Conservation (phyloP, 2,797 vertebrate species). For the Macropus fuliginosus region DNA sequence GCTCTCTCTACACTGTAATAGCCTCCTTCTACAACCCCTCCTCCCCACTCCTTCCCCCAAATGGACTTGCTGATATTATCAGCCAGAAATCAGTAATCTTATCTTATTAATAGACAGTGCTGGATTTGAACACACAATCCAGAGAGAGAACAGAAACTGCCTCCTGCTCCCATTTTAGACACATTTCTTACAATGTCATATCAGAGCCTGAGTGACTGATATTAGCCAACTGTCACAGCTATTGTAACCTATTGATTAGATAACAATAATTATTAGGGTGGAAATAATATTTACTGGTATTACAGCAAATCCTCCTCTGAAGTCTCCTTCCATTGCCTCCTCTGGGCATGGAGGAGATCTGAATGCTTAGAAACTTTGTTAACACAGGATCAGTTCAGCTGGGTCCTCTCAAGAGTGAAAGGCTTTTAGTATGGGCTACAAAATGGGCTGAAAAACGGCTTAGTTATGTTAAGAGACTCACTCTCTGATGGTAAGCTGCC, state of each 20-base stretch:
- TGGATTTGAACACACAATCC: neutral
- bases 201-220: neutral
- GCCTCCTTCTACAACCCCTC: neutral
- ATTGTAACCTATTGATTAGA: neutral
- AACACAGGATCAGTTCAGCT: neutral
- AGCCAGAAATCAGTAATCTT: neutral
- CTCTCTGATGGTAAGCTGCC: neutral
- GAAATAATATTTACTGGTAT: neutral
- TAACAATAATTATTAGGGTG: neutral
- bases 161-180: neutral
- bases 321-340: neutral
- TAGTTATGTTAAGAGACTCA: neutral
- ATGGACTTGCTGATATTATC: neutral
- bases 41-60: neutral
- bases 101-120: neutral
- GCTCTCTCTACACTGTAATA: neutral
- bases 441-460: neutral
- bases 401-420: neutral
- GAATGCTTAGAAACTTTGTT: neutral
- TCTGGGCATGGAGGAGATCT: neutral
- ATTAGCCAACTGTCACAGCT: neutral
- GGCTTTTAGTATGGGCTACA: neutral
- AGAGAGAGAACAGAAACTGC: neutral
- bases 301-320: neutral
- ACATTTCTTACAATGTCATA: neutral